Evolutionary conservation across 2,888 invertebrate species (phyloP).

Genomic region (Xylophagus ater): DNA sequence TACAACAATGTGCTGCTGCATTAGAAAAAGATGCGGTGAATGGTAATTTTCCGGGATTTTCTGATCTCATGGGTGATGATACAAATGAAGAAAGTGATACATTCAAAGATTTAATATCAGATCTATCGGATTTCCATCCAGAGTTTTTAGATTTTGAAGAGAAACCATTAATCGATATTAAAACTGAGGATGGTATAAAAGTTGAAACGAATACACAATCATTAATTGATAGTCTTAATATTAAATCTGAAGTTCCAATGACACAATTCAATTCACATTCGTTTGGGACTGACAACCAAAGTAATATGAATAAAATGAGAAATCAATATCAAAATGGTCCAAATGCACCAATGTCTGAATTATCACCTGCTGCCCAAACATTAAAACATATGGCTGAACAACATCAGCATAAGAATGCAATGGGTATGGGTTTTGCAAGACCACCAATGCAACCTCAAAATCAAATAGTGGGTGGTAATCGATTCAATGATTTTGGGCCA

Average conservation of each 20-base stretch:
- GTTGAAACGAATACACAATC: slow-evolving; percentile 37
- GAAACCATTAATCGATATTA: slow-evolving; percentile 37
- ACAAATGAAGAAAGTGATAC: slow-evolving; percentile 68
- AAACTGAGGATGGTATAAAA: slow-evolving; percentile 38
- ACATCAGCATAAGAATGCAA: slow-evolving; percentile 75
- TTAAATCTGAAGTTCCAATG: slow-evolving; percentile 34
- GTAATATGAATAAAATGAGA: slow-evolving; percentile 24
- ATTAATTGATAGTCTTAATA: slow-evolving; percentile 36
- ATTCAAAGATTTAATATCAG: slow-evolving; percentile 78
- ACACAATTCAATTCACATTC: slow-evolving; percentile 31
- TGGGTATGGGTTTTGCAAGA: slow-evolving; percentile 49
- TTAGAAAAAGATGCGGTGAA: slow-evolving; percentile 72
- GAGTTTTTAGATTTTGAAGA: slow-evolving; percentile 76
- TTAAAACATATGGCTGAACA: slow-evolving; percentile 96
- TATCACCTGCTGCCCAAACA: slow-evolving; percentile 89
- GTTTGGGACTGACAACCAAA: slow-evolving; percentile 25
- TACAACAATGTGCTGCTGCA: slow-evolving; percentile 74
- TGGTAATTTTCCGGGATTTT: slow-evolving; percentile 64
- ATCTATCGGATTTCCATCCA: slow-evolving; percentile 70
- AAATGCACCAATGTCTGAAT: slow-evolving; percentile 51
- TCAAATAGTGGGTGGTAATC: slow-evolving; percentile 37
- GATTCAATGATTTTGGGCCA: slow-evolving; percentile 50
- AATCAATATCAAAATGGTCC: slow-evolving; percentile 30
- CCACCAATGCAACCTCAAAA: slow-evolving; percentile 40
- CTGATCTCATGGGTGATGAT: slow-evolving; percentile 74